phyloP scores from a whole-genome alignment of 2,797 vertebrate genomes.

The Anomalospiza imberbis region DNA sequence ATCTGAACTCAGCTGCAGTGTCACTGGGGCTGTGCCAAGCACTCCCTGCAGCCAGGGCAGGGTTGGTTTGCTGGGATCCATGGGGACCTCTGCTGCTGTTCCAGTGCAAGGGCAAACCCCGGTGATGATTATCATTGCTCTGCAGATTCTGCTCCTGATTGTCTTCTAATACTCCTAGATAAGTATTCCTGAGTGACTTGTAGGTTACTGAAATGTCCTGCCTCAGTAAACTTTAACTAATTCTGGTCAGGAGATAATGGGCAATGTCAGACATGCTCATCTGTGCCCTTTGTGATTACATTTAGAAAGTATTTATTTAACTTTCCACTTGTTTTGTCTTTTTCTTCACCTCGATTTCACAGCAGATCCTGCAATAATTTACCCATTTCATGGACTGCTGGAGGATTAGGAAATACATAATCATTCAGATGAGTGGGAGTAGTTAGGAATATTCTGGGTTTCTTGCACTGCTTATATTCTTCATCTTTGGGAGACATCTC shows the following conservation, averaged over 20 bases:
- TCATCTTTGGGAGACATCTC: background rate
- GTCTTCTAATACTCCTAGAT: background rate
- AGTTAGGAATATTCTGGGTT: background rate
- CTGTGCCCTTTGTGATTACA: background rate
- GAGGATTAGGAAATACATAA: background rate
- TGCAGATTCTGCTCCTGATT: background rate
- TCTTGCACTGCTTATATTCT: background rate
- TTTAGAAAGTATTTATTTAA: constrained; percentile 48
- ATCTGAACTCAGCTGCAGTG: background rate
- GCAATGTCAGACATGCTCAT: constrained; percentile 30
- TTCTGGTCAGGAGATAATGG: constrained; percentile 19
- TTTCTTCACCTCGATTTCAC: constrained; percentile 21
- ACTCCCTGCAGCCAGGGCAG: background rate
- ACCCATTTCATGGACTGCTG: background rate
- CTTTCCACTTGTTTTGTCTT: constrained; percentile 21
- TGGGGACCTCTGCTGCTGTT: background rate
- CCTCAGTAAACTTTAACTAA: background rate
- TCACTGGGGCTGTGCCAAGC: background rate
- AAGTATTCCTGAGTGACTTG: background rate
- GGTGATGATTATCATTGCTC: background rate
- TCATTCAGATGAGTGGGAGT: background rate
- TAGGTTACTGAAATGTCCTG: background rate
- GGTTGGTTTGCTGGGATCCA: background rate
- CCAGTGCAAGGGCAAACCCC: background rate
- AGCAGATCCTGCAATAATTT: background rate